A percentile compares a stretch with the other conserved stretches of the same genome.
These are phyloP conservation scores for Lucinisca nassula DNA, from an alignment of 2,888 invertebrate genomes.

Conservation along the genomic window DNA sequence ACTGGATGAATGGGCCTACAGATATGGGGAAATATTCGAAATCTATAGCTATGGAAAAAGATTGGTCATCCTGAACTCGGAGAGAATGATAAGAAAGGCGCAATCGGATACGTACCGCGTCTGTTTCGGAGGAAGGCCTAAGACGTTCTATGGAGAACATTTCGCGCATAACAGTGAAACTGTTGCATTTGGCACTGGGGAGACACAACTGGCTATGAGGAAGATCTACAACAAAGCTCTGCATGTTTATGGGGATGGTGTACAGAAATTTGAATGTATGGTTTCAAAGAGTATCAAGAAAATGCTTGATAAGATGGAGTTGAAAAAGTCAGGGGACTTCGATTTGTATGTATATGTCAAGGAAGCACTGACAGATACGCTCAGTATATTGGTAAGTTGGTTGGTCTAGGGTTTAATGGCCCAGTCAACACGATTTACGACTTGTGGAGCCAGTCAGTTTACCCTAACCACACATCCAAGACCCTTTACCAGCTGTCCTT, in stretches of 20 bases:
- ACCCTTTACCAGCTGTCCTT: no score
- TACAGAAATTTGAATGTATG: neutral
- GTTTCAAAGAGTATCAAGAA: neutral
- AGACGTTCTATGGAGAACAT: neutral
- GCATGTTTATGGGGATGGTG: neutral
- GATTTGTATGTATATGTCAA: neutral
- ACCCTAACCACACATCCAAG: no score
- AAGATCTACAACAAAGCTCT: neutral
- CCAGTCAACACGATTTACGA: no score
- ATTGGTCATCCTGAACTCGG: neutral
- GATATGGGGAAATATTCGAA: neutral
- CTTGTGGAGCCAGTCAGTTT: no score
- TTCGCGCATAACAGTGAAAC: neutral
- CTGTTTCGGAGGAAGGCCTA: neutral
- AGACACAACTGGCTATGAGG: neutral
- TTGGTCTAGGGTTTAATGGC: no score
- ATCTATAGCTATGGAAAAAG: slow-evolving; percentile 1
- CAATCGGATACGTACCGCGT: neutral
- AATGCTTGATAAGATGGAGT: neutral
- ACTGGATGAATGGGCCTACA: neutral
- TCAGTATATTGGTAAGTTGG: neutral
- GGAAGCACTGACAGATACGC: neutral
- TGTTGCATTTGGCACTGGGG: neutral
- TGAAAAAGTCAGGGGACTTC: neutral
- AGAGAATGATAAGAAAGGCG: neutral